Conservation (phyloP, 2,888 invertebrate genomes). For the Thysanoteuthis rhombus region DNA sequence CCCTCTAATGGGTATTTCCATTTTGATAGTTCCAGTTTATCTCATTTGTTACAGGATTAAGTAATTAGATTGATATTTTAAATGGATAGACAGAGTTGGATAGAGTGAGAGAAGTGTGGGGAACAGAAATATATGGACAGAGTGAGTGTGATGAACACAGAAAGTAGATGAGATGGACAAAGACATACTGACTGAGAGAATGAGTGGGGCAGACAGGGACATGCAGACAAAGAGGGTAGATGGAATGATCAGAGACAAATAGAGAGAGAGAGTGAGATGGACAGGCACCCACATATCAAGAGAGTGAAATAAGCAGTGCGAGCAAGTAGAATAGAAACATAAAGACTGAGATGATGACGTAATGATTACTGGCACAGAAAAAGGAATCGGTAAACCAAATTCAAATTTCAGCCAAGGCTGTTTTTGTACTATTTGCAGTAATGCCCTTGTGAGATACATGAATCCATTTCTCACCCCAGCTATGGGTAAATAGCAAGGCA, state of each 20-base stretch:
- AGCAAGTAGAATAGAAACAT: too few relatives aligned
- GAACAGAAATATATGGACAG: neutral
- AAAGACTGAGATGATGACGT: too few relatives aligned
- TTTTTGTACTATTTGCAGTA: too few relatives aligned
- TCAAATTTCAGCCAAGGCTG: too few relatives aligned
- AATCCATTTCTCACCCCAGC: too few relatives aligned
- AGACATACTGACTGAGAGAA: neutral
- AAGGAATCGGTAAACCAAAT: too few relatives aligned
- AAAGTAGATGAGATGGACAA: neutral
- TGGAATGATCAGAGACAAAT: neutral
- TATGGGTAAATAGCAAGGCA: too few relatives aligned
- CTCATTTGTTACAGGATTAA: neutral
- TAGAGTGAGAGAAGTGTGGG: neutral
- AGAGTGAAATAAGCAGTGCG: too few relatives aligned
- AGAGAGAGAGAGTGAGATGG: neutral
- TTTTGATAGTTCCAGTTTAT: neutral
- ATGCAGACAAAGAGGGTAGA: accelerated
- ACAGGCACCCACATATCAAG: neutral
- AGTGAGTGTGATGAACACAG: neutral
- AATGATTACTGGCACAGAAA: too few relatives aligned
- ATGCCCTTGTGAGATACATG: too few relatives aligned
- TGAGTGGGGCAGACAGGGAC: neutral
- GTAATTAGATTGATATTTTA: neutral
- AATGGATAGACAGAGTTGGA: neutral
- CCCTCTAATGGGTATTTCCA: neutral